Evolutionary conservation across 2,113 vertebrate genomes (phyloP).

Genomic region (Galeopterus variegatus): DNA sequence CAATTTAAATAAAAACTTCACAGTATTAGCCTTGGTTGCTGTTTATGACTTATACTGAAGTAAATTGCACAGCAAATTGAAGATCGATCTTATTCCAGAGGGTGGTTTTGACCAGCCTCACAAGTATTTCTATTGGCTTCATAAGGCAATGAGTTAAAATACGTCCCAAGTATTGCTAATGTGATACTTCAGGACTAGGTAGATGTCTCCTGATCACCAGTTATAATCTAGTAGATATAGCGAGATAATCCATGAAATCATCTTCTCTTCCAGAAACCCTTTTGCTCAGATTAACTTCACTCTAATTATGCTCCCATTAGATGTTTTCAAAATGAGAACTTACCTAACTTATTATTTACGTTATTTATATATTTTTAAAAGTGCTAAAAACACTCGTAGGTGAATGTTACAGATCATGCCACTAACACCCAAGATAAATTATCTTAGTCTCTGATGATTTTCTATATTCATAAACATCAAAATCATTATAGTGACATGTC

Average conservation of each 20-base stretch:
- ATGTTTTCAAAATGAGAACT: neutral
- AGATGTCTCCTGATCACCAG: neutral
- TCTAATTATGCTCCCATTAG: neutral
- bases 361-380: neutral
- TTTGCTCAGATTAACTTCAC: neutral
- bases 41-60: neutral
- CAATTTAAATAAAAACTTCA: neutral
- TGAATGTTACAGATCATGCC: neutral
- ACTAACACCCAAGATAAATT: neutral
- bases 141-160: neutral
- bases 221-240: neutral
- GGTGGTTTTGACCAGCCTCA: neutral
- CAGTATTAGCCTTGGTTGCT: neutral
- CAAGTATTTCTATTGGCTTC: neutral
- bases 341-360: neutral
- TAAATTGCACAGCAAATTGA: neutral
- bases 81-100: neutral
- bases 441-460: neutral
- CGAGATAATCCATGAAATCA: neutral
- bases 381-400: neutral
- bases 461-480: neutral
- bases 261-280: neutral
- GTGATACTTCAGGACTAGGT: too few species aligned
- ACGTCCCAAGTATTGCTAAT: too few species aligned
- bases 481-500: neutral